Conservation (phyloP, 64 coral and sea anemone genomes). For the Catalaphyllia jardinei region DNA sequence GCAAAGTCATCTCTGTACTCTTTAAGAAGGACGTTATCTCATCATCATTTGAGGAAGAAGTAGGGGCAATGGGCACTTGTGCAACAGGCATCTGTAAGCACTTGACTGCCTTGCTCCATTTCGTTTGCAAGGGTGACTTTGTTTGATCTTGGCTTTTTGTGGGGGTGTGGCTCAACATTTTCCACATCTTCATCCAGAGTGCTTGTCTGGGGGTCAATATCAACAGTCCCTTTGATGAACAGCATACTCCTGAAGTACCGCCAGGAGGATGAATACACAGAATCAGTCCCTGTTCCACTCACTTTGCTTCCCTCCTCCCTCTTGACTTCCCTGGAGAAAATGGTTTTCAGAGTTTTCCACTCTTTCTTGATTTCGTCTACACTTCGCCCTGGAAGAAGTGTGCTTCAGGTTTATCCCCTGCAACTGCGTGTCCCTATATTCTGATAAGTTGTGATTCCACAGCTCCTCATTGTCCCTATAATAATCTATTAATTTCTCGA, state of each 20-base stretch:
- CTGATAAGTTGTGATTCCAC: slow-evolving; percentile 57
- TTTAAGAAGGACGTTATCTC: slow-evolving; percentile 22
- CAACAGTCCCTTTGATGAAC: slow-evolving; percentile 60
- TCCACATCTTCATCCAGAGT: slow-evolving; percentile 37
- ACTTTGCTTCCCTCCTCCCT: slow-evolving; percentile 55
- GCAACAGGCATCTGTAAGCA: slow-evolving; percentile 37
- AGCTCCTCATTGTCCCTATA: slow-evolving; percentile 59
- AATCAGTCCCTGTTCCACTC: background rate
- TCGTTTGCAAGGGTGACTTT: slow-evolving; percentile 45
- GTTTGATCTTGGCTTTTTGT: slow-evolving; percentile 52
- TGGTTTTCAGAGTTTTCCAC: slow-evolving; percentile 52
- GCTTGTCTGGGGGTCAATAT: slow-evolving; percentile 56
- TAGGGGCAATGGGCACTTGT: slow-evolving; percentile 21
- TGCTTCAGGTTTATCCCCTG: slow-evolving; percentile 35
- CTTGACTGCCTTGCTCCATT: slow-evolving; percentile 44
- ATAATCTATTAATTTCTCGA: slow-evolving; percentile 55
- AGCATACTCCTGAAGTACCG: slow-evolving; percentile 54
- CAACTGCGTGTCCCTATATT: slow-evolving; percentile 43
- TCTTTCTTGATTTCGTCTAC: slow-evolving; percentile 60
- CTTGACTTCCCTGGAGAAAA: slow-evolving; percentile 46
- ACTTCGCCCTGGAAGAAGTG: slow-evolving; percentile 35
- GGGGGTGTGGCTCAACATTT: slow-evolving; percentile 26
- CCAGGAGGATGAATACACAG: slow-evolving; percentile 32
- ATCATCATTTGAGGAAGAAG: slow-evolving; percentile 16
- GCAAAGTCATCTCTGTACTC: slow-evolving; percentile 21